Base-by-base conservation (phyloP, 2,888 invertebrate genomes). In the Drosophila yooni region DNA sequence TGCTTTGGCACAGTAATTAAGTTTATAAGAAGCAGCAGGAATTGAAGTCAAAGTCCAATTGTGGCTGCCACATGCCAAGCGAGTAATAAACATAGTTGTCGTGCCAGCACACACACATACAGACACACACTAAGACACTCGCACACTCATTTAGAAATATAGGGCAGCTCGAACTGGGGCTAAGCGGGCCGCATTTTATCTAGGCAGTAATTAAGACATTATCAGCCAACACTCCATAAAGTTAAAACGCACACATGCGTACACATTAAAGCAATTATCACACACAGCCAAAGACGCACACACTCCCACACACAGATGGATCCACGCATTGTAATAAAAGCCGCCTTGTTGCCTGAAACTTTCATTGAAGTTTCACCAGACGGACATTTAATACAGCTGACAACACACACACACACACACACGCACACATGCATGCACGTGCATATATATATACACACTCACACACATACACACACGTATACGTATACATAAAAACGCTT, bases 171-270 rank as follows among this genome's bases (percentile, higher is more conserved):
- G 78, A 65, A 60, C 64, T 50, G 67, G 71, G 70, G 79, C 76
- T 81, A 86, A 85, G 70, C 73, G 77, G 84, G 73, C 79, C 77
- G 83, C 81, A 88, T 85, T 87, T 87, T 89, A 87, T 87, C 89
- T 84, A 80, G 83, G 77, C 83, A 81, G 85, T 89, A 87, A 87
- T 87, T 89, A 89, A 87, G 87, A 87, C 89, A 87, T 87, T 87
- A 87, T 89, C 87, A 87, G 83, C 81, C 87, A 83, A 87, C 86
- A 87, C 87, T 89, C 87, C 88, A 87, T 89, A 87, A 87, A 87
- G 89, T 87, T 89, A 87, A 87, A 87, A 84, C 82, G 81, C 81
- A 89, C 89, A 87, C 86, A 83, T 84, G 87, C 87, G 87, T 85
- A 88, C 61, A 77, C 79, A 88, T 88, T 85, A 88, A 85, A 86